A percentile compares a stretch with the other conserved stretches of the same genome.
These are phyloP conservation scores for Delphinapterus leucas DNA, from an alignment of 2,113 vertebrate genomes.

Conservation along the genomic window DNA sequence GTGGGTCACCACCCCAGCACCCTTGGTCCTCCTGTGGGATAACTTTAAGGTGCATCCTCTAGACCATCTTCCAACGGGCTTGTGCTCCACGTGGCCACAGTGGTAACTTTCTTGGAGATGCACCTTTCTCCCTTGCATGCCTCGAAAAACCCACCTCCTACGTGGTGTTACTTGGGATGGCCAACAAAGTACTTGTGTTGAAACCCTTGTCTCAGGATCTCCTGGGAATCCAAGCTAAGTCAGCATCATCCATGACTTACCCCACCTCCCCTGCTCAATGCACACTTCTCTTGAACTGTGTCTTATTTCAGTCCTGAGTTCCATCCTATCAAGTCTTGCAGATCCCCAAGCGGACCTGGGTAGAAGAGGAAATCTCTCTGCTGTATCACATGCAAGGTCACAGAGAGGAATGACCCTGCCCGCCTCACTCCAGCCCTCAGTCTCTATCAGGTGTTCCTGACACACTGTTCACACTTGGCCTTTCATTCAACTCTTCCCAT, in stretches of 20 bases:
- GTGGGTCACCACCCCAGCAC: background rate
- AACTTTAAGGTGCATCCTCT: no score
- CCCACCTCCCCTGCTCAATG: background rate
- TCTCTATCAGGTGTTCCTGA: background rate
- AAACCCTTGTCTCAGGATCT: background rate
- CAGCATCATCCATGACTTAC: background rate
- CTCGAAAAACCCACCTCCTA: background rate
- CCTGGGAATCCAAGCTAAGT: background rate
- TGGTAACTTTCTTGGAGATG: background rate
- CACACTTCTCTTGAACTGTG: background rate
- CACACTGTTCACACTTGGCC: no score
- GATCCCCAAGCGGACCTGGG: background rate
- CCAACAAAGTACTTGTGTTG: background rate
- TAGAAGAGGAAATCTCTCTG: background rate
- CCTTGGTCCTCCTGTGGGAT: fast-evolving
- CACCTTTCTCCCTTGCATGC: background rate
- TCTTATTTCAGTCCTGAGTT: background rate
- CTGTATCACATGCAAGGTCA: background rate
- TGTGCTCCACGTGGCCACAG: background rate
- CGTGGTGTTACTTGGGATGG: background rate
- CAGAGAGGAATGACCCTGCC: background rate
- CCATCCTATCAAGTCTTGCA: background rate
- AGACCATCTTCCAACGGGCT: fast-evolving
- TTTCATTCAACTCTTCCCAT: background rate
- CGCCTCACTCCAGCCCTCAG: background rate